These are phyloP conservation scores for Asteroscopus sphinx DNA, from an alignment of 2,888 invertebrate species.

Conservation along the genomic window DNA sequence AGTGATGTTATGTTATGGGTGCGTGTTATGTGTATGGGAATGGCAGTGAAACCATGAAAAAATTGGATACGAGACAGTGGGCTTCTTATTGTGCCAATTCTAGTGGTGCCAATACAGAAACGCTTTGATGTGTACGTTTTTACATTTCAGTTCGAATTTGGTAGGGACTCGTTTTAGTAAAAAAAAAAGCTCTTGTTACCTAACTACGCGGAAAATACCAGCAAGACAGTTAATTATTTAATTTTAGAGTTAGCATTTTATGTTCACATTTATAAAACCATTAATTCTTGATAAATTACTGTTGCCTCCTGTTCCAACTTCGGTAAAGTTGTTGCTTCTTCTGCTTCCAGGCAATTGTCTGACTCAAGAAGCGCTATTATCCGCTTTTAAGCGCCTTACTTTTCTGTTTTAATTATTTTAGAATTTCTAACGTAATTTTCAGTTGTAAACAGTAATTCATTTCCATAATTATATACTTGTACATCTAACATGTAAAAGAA, in stretches of 20 bases:
- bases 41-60: no score
- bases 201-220: conserved; percentile 7
- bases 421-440: neutral
- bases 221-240: conserved; percentile 32
- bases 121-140: no score
- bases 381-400: conserved; percentile 9
- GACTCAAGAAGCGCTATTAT: conserved; percentile 23
- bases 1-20: no score
- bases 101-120: no score
- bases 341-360: conserved; percentile 48
- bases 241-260: conserved; percentile 35
- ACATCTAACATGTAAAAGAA: no score
- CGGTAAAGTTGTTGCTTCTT: conserved; percentile 42
- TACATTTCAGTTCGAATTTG: no score
- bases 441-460: no score
- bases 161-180: neutral
- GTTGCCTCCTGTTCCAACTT: conserved; percentile 45
- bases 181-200: neutral
- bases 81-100: no score
- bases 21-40: no score
- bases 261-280: conserved; percentile 47
- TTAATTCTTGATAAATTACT: conserved; percentile 54
- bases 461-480: no score
- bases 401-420: conserved; percentile 15
- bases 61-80: no score